These are phyloP conservation scores for Panthera leo DNA, from an alignment of 2,113 vertebrate genomes.

Conservation along the genomic window DNA sequence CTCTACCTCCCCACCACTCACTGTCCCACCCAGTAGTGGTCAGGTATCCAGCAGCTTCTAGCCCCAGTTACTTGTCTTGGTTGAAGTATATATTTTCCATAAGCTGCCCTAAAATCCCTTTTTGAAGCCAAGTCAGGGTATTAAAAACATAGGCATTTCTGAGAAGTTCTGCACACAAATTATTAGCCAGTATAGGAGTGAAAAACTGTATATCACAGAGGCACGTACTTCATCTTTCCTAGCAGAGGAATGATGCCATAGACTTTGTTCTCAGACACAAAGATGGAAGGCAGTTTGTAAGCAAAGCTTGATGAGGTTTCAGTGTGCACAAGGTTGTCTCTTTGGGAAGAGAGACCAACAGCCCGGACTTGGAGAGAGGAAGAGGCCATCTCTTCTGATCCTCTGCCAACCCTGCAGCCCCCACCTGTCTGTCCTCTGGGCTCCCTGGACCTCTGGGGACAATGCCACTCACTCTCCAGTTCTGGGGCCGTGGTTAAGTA, in stretches of 20 bases:
- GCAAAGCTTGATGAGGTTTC: neutral
- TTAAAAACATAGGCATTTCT: neutral
- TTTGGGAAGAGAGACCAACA: neutral
- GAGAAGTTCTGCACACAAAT: neutral
- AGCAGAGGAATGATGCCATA: neutral
- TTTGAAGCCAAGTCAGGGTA: neutral
- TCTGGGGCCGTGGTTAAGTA: neutral
- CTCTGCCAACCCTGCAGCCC: neutral
- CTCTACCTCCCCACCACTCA: too few relatives aligned
- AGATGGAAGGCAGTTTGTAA: neutral
- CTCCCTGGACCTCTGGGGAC: too few relatives aligned
- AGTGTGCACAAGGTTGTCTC: neutral
- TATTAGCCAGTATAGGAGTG: neutral
- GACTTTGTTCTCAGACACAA: neutral
- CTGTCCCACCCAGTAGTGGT: neutral
- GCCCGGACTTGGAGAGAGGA: too few relatives aligned
- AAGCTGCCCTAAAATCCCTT: neutral
- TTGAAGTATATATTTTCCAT: neutral
- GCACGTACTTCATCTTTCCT: rapidly evolving
- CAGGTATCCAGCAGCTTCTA: neutral
- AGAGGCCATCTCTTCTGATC: neutral
- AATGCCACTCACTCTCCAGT: neutral
- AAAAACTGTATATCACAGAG: rapidly evolving
- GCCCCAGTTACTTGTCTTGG: neutral
- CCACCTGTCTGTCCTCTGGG: rapidly evolving